Evolutionary conservation across 2,888 invertebrate genomes (phyloP).

Genomic region (Miltochrista miniata): DNA sequence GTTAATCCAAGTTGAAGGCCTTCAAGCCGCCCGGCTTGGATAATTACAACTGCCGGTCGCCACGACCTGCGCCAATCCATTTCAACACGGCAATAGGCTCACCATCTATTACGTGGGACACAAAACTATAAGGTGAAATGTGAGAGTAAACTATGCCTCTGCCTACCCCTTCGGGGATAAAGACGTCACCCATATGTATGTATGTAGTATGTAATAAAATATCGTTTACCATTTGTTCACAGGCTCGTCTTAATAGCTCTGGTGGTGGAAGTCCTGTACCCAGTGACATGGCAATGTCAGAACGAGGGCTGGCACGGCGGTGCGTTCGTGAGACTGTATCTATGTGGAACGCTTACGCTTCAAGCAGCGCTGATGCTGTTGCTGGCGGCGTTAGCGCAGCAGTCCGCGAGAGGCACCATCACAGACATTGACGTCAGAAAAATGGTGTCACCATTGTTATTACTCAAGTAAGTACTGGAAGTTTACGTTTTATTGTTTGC

Average conservation of each 20-base stretch:
- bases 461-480: constrained; percentile 85
- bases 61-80: too few relatives aligned
- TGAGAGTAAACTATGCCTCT: too few relatives aligned
- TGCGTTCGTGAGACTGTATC: constrained; percentile 87
- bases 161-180: too few relatives aligned
- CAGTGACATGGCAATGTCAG: constrained; percentile 87
- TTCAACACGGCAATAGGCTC: too few relatives aligned
- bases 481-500: too few relatives aligned
- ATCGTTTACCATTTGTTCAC: constrained; percentile 33
- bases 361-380: constrained; percentile 86
- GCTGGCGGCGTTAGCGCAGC: constrained; percentile 86
- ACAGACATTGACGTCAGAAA: constrained; percentile 88
- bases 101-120: too few relatives aligned
- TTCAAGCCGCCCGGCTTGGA: too few relatives aligned
- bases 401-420: constrained; percentile 91
- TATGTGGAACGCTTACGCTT: constrained; percentile 87
- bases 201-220: background rate
- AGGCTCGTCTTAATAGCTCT: constrained; percentile 87
- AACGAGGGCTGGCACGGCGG: constrained; percentile 88
- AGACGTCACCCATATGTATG: too few relatives aligned
- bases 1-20: too few relatives aligned
- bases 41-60: too few relatives aligned
- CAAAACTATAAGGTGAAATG: too few relatives aligned
- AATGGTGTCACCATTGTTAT: constrained; percentile 88
- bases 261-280: constrained; percentile 86